Conservation (phyloP, 2,113 vertebrate genomes). For the Opisthocomus hoazin region DNA sequence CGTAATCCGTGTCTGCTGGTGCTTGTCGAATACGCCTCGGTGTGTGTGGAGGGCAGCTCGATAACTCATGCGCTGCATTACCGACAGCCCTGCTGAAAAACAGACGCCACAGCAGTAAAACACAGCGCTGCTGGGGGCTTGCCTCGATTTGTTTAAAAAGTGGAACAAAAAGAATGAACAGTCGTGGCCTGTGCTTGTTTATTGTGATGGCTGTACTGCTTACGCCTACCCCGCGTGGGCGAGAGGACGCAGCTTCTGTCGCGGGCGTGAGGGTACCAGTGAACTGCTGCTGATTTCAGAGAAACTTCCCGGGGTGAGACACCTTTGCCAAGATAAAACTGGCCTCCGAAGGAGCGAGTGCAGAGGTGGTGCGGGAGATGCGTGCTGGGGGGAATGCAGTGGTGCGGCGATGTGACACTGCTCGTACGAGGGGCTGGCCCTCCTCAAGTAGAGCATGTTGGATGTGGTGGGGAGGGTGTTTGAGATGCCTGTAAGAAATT, state of each 20-base stretch:
- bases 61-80: background rate
- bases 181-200: background rate
- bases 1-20: background rate
- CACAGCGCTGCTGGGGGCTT: accelerated
- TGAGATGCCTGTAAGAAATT: background rate
- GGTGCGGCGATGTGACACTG: accelerated
- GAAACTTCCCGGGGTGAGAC: background rate
- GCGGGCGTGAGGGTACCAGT: background rate
- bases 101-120: background rate
- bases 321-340: background rate
- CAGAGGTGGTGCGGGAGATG: background rate
- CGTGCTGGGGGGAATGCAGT: accelerated
- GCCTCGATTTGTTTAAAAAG: background rate
- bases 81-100: background rate
- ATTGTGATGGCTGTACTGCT: background rate
- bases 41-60: background rate
- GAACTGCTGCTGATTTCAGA: background rate
- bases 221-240: accelerated
- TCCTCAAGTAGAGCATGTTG: background rate
- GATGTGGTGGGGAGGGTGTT: background rate
- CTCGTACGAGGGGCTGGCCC: background rate
- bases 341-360: accelerated
- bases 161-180: background rate
- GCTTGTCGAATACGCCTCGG: accelerated
- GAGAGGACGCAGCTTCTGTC: background rate